These are phyloP conservation scores for Augiades crinisus DNA, from an alignment of 2,888 invertebrate species.

Conservation along the genomic window DNA sequence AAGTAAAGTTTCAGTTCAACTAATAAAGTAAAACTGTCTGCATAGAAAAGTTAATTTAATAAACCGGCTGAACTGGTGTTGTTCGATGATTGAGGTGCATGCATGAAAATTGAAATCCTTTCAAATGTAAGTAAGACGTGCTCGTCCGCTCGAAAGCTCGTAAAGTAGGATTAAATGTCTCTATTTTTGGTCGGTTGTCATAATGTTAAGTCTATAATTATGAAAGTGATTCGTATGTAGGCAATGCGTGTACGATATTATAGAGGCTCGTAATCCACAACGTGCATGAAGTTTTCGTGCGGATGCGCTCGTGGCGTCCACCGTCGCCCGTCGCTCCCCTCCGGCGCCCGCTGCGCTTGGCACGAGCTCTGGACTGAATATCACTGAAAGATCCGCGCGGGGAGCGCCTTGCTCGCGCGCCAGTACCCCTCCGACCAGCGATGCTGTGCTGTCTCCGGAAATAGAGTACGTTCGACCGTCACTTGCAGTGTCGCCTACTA, in stretches of 20 bases:
- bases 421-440: slow-evolving; percentile 82
- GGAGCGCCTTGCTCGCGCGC: slow-evolving; percentile 55
- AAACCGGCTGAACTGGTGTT: too few relatives aligned
- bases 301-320: slow-evolving; percentile 20
- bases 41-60: too few relatives aligned
- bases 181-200: too few relatives aligned
- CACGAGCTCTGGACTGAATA: slow-evolving; percentile 62
- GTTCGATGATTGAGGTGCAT: too few relatives aligned
- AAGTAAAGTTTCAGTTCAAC: too few relatives aligned
- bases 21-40: too few relatives aligned
- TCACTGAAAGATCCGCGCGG: slow-evolving; percentile 60
- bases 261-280: slow-evolving; percentile 26
- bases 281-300: slow-evolving; percentile 11
- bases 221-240: slow-evolving; percentile 5
- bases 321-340: slow-evolving; percentile 32
- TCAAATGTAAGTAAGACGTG: too few relatives aligned
- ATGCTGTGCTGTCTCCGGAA: slow-evolving; percentile 82
- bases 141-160: too few relatives aligned
- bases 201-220: not conserved
- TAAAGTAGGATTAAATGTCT: too few relatives aligned
- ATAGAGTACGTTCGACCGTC: slow-evolving; percentile 73
- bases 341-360: slow-evolving; percentile 51
- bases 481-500: slow-evolving; percentile 48
- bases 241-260: slow-evolving; percentile 19
- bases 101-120: too few relatives aligned